phyloP scores from a whole-genome alignment of 2,113 vertebrate species.

The Podocnemis expansa region DNA sequence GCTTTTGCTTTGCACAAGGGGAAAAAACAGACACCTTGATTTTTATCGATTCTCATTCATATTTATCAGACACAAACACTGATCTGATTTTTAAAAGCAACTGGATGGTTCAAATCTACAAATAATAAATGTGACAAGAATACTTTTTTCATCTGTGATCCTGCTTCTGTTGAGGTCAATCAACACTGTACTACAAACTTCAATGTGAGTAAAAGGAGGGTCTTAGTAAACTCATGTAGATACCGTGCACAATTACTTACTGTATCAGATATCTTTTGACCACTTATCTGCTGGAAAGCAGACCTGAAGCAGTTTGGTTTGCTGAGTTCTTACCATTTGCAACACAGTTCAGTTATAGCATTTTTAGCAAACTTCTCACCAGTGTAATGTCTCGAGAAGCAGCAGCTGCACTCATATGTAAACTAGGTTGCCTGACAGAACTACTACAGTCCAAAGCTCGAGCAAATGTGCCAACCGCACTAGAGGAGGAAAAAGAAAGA shows the following conservation, averaged over 20 bases:
- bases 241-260: not conserved
- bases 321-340: not conserved
- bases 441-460: constrained; percentile 97
- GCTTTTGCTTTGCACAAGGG: not conserved
- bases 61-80: not conserved
- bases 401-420: constrained; percentile 98
- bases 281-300: not conserved
- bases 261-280: accelerated
- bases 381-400: constrained; percentile 97
- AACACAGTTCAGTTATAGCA: not conserved
- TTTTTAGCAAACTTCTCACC: constrained; percentile 78
- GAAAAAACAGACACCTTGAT: not conserved
- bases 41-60: not conserved
- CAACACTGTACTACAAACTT: not conserved
- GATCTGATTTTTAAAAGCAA: not conserved
- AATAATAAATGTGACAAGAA: not conserved
- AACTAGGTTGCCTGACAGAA: constrained; percentile 94
- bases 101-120: not conserved
- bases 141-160: not conserved
- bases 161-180: not conserved
- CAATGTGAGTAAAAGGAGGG: not conserved
- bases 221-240: not conserved
- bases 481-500: constrained; percentile 56
- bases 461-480: constrained; percentile 95
- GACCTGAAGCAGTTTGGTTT: accelerated